phyloP scores from a whole-genome alignment of 1,140 invertebrate species.

The Pogonognathellus flavescens region DNA sequence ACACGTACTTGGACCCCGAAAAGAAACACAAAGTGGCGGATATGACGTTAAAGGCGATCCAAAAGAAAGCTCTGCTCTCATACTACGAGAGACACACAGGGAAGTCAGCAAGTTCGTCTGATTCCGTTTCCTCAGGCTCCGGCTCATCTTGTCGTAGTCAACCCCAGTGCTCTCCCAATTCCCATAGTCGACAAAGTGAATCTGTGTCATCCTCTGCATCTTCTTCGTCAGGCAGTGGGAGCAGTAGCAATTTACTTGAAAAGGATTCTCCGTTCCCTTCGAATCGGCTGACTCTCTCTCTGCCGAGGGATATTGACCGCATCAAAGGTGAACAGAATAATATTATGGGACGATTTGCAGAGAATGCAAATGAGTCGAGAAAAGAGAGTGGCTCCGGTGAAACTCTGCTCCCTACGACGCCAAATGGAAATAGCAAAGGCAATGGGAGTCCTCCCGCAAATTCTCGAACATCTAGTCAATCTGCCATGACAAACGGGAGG shows the following conservation, averaged over 20 bases:
- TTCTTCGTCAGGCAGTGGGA: neutral
- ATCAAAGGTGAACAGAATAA: conserved; percentile 28
- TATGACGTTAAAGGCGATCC: conserved; percentile 85
- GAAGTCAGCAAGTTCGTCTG: conserved; percentile 53
- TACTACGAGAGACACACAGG: conserved; percentile 83
- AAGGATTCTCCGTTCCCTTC: conserved; percentile 56
- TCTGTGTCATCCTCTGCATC: neutral
- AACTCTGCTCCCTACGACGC: neutral
- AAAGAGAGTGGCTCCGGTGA: conserved; percentile 15
- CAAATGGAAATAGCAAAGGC: conserved; percentile 17
- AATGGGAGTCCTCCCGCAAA: conserved; percentile 4
- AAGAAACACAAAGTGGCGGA: conserved; percentile 82
- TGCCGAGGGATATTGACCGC: conserved; percentile 56
- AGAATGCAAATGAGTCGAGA: conserved; percentile 16
- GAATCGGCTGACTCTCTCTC: conserved; percentile 55
- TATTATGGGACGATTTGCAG: neutral
- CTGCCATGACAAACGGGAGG: conserved; percentile 44
- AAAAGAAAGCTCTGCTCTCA: conserved; percentile 87
- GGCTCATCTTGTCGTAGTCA: conserved; percentile 7
- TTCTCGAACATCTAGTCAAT: conserved; percentile 50
- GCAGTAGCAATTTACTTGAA: conserved; percentile 46
- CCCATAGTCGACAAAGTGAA: conserved; percentile 7
- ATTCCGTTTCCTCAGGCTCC: neutral
- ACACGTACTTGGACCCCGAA: conserved; percentile 82
- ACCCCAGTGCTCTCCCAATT: conserved; percentile 2